phyloP scores from a whole-genome alignment of 2,797 vertebrate genomes.

The Synanceia verrucosa region DNA sequence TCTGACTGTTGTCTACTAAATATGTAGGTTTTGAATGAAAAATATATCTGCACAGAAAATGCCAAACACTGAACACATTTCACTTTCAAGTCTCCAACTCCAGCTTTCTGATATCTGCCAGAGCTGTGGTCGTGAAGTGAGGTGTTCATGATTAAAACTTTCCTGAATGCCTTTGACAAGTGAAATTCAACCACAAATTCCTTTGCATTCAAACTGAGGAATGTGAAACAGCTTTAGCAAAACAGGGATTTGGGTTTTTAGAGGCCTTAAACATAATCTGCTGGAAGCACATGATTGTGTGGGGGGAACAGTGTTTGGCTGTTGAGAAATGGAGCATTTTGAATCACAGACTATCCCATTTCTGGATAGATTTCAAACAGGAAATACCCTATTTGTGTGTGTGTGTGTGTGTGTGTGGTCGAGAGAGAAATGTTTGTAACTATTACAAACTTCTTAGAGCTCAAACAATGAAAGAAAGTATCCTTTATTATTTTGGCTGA shows the following conservation, averaged over 20 bases:
- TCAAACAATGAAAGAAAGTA: conserved; percentile 59
- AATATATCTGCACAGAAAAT: background rate
- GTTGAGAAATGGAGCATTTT: conserved; percentile 55
- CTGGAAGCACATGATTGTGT: conserved; percentile 49
- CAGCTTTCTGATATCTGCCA: background rate
- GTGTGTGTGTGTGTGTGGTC: background rate
- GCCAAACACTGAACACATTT: conserved; percentile 1
- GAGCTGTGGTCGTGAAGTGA: conserved; percentile 3
- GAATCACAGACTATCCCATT: conserved; percentile 65
- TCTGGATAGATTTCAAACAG: conserved; percentile 62
- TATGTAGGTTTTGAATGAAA: background rate
- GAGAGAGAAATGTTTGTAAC: background rate
- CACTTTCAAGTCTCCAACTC: background rate
- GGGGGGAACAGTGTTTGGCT: conserved; percentile 32
- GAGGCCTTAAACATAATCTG: conserved; percentile 49
- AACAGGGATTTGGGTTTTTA: conserved; percentile 35
- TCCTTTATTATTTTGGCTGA: conserved; percentile 65
- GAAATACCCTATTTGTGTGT: conserved; percentile 32
- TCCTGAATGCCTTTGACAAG: conserved; percentile 11
- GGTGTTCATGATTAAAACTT: conserved; percentile 33
- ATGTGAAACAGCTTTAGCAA: conserved; percentile 19
- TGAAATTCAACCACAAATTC: conserved; percentile 17
- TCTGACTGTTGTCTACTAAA: background rate
- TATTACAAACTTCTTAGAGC: conserved; percentile 50
- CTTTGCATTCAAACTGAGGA: conserved; percentile 15